Percentiles rank a stretch among this genome's conserved stretches.
phyloP scores from a whole-genome alignment of 2,113 vertebrate genomes.

The Chaetodon auriga region DNA sequence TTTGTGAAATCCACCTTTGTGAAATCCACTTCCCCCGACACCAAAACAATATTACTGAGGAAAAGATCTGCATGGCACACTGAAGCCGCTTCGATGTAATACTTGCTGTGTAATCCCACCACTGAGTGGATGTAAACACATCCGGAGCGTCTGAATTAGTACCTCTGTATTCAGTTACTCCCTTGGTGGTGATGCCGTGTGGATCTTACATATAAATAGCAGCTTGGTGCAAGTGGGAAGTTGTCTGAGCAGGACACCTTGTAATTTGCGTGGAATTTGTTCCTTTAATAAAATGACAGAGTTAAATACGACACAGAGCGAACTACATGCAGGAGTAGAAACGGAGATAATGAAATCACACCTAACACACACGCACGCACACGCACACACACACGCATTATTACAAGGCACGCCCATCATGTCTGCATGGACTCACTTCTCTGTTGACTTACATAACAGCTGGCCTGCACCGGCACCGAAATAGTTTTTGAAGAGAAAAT shows the following conservation, averaged over 20 bases:
- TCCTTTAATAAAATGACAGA: constrained; percentile 11
- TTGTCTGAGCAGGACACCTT: constrained; percentile 31
- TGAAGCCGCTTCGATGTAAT: constrained; percentile 58
- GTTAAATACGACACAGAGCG: background rate
- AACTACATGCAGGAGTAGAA: background rate
- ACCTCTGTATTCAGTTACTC: constrained; percentile 69
- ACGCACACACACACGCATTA: background rate
- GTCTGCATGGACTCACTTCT: constrained; percentile 31
- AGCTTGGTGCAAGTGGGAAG: constrained; percentile 38
- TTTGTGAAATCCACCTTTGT: too few species aligned
- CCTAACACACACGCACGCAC: background rate
- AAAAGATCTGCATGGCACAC: constrained; percentile 32
- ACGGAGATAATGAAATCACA: background rate
- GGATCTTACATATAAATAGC: constrained; percentile 50
- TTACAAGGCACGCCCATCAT: constrained; percentile 1
- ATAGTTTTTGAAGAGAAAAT: constrained; percentile 73
- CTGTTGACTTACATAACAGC: constrained; percentile 70
- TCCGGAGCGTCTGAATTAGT: constrained; percentile 63
- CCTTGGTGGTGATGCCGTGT: constrained; percentile 40
- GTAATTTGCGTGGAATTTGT: constrained; percentile 23
- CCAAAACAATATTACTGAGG: background rate
- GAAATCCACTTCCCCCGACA: background rate
- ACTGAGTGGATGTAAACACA: constrained; percentile 66
- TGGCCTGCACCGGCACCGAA: constrained; percentile 59
- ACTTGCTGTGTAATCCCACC: constrained; percentile 52